Evolutionary conservation across 2,888 invertebrate species (phyloP).

Genomic region (Malthinus seriepunctatus): DNA sequence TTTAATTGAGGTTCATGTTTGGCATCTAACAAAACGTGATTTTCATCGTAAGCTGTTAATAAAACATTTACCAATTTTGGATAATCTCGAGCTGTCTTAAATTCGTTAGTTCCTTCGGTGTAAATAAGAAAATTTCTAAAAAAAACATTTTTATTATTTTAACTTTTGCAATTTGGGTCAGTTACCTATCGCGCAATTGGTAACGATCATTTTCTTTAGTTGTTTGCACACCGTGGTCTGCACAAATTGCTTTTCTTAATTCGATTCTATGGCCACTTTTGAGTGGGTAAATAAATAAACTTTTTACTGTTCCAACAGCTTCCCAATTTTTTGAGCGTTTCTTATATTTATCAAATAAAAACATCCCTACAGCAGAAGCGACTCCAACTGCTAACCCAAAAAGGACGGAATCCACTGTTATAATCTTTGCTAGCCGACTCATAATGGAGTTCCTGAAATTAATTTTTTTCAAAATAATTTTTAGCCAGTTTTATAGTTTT

Average conservation of each 20-base stretch:
- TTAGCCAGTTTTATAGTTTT: too few species aligned
- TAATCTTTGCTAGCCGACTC: neutral
- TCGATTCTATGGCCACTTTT: constrained; percentile 52
- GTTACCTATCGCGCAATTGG: constrained; percentile 11
- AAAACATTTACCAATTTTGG: constrained; percentile 57
- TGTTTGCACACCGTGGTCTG: constrained; percentile 45
- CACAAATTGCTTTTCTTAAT: constrained; percentile 44
- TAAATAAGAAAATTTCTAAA: constrained; percentile 46
- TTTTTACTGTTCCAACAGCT: constrained; percentile 45
- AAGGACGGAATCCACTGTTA: neutral
- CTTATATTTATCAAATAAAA: constrained; percentile 1
- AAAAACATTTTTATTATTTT: neutral
- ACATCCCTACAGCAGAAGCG: neutral
- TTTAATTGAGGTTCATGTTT: constrained; percentile 53
- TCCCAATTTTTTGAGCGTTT: constrained; percentile 42
- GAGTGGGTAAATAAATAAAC: constrained; percentile 50
- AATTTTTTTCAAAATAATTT: neutral
- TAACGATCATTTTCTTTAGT: neutral
- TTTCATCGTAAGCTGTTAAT: constrained; percentile 50
- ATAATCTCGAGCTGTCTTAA: constrained; percentile 53
- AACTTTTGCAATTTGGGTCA: too few species aligned
- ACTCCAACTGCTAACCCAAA: neutral
- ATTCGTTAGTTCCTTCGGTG: constrained; percentile 50
- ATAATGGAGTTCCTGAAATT: neutral
- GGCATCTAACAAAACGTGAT: constrained; percentile 54